Base-by-base conservation (phyloP, 2,113 vertebrate genomes). In the Leucoraja erinaceus region DNA sequence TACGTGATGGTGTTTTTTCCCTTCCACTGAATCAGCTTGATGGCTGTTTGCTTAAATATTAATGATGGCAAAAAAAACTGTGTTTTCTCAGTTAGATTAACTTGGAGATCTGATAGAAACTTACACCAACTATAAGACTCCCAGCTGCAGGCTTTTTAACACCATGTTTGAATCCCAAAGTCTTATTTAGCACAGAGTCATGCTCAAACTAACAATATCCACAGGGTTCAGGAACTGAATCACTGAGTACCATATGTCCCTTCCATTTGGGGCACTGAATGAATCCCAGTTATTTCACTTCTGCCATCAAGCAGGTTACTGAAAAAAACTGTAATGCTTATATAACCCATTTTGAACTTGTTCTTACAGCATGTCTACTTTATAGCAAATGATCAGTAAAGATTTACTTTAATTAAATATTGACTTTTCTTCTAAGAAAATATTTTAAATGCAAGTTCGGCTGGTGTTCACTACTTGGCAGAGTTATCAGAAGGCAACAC, bases 181-280 rank as follows among this genome's bases (percentile, higher is more conserved):
- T 91, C 90, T 91, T 31, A 74, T 91, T 91, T 74, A 91, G 90
- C 90, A 72, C 68, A 54, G 90, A 91, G 20, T 91, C 90, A 72
- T 91, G 90, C 90, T 91, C 90, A 91, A 91, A 54, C 90, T 91
- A 91, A 91, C 90, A 91, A 70, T 91, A 91, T 72, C 90, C 90
- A 91, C 90, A 91, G 90, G 90, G 90, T 91, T 72, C 90, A 91
- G 90, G 90, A 91, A 91, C 90, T 70, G 90, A 91, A 91, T 91
- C 68, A 72, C 90, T 91, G 90, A 22, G 38, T 72, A 72, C 90
- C 90, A 91, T 91, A 91, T 91, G 90, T 91, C 66, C 90, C 38
- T 91, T 91, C 66, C 90, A 91, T 54, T 74, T 91, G 90, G 90
- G 66, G 66, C 66, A 74, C 33, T 91, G 38, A 74, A 91, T 74